A percentile compares a stretch with the other conserved stretches of the same genome.
Evolutionary conservation across 1,140 invertebrate species (phyloP).

Genomic region (Hestina assimilis): DNA sequence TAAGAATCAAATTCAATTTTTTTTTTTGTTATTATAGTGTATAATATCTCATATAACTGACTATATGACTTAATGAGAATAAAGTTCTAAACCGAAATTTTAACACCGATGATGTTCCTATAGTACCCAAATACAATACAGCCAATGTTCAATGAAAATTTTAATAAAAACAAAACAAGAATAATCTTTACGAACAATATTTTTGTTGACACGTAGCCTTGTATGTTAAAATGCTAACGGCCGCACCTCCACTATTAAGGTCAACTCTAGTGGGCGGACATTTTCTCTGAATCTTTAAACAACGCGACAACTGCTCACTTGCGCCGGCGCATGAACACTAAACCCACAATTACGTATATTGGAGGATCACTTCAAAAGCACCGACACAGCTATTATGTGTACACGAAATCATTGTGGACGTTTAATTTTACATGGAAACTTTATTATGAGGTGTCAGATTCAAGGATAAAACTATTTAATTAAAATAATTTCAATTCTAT

Average conservation of each 20-base stretch:
- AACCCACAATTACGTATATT: slow-evolving; percentile 77
- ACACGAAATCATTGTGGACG: slow-evolving; percentile 61
- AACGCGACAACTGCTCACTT: slow-evolving; percentile 44
- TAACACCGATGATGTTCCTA: too few relatives aligned
- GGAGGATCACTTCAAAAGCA: slow-evolving; percentile 66
- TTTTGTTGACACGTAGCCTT: slow-evolving; percentile 17
- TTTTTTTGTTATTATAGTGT: too few relatives aligned
- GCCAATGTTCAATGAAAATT: background rate
- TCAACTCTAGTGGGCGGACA: slow-evolving; percentile 37
- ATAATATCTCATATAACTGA: too few relatives aligned
- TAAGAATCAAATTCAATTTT: too few relatives aligned
- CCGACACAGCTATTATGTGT: slow-evolving; percentile 57
- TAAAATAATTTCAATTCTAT: slow-evolving; percentile 19
- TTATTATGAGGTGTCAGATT: slow-evolving; percentile 34
- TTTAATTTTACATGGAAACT: slow-evolving; percentile 50
- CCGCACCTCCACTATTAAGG: slow-evolving; percentile 37
- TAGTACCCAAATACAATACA: too few relatives aligned
- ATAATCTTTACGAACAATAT: slow-evolving; percentile 8
- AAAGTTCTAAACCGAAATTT: too few relatives aligned
- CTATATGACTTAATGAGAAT: too few relatives aligned
- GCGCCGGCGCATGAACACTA: slow-evolving; percentile 39
- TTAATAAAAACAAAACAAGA: slow-evolving; percentile 11
- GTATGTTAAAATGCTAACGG: slow-evolving; percentile 24
- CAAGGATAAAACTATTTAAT: slow-evolving; percentile 25
- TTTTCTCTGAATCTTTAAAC: slow-evolving; percentile 24